These are phyloP conservation scores for Enteromius afrohamiltoni DNA, from an alignment of 2,797 vertebrate genomes.

Conservation along the genomic window DNA sequence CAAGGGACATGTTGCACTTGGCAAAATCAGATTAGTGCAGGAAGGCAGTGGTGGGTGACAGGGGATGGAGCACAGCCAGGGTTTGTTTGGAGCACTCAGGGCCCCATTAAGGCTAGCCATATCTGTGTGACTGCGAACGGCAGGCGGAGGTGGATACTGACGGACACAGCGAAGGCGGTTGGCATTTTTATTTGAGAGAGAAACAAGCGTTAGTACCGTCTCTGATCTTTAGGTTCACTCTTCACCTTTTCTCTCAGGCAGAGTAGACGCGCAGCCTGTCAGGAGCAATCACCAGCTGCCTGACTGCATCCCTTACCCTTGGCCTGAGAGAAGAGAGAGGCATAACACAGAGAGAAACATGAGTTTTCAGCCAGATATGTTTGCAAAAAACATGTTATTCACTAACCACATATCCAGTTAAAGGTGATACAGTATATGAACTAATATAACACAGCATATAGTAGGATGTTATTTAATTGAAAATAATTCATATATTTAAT, in stretches of 20 bases:
- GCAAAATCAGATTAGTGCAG: background rate
- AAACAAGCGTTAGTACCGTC: constrained; percentile 29
- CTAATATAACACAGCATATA: background rate
- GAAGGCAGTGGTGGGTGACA: background rate
- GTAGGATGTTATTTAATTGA: background rate
- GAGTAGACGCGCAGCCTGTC: constrained; percentile 51
- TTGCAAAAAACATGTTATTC: background rate
- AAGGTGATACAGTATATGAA: background rate
- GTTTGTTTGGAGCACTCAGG: constrained; percentile 40
- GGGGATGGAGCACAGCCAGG: background rate
- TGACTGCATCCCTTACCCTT: constrained; percentile 42
- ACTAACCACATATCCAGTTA: background rate
- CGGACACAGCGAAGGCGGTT: constrained; percentile 38
- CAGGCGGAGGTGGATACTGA: constrained; percentile 31
- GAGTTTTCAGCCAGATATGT: background rate
- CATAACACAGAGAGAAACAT: background rate
- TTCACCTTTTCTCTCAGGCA: constrained; percentile 59
- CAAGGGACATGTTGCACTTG: no score
- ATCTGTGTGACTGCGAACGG: constrained; percentile 18
- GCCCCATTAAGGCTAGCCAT: constrained; percentile 29
- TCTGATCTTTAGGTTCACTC: constrained; percentile 56
- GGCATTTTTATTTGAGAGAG: constrained; percentile 53
- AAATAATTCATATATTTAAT: no score
- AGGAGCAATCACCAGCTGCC: constrained; percentile 52
- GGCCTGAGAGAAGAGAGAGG: constrained; percentile 16